Base-by-base conservation (phyloP, 2,888 invertebrate species). In the Andrena camellia region DNA sequence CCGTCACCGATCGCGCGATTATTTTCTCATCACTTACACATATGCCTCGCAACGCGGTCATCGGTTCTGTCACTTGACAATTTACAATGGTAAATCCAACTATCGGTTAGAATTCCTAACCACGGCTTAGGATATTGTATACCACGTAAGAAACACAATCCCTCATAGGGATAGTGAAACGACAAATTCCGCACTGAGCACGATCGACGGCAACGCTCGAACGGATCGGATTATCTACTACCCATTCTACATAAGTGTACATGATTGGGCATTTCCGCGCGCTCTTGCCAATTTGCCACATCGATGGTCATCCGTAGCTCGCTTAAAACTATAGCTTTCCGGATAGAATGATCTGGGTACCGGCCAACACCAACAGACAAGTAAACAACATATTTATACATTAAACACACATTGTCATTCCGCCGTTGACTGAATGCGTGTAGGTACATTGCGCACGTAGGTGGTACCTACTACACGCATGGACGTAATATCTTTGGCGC, bases 401-500 rank as follows among this genome's bases (percentile, higher is more conserved):
- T 67, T 52, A 74, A 78, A 84, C 60, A 83, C 69, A 81, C 63
- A 66, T 42, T 20, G 73, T 81, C 63, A 69, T 23, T 84, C 81
- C 78, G 73, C 42, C 59, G 50, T 66, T 68, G 78, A 64, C 57
- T 54, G 20, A 20, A 62, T 73, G 70, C 57, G 73, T 13, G 13
- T 67, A n/a, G n/a, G n/a, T n/a, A 42, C 42, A 42, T 42, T 5
- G 17, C 17, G 42, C 42, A 1, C 42, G 42, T 13, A 42, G 13
- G 13, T 42, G 5, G 17, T 42, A 4, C 42, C 42, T 42, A 42
- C 42, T 50, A 31, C 31, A 67, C 64, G 29, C 6, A 13, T 50
- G 52, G n/a, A 31, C 52, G 52, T 13, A 29, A 50, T 67, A 20
- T 13, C 5, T 13, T 52, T 26, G 23, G 8, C 23, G 50, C 29